These are phyloP conservation scores for Gallinago stenura DNA, from an alignment of 2,797 vertebrate species.

Conservation along the genomic window DNA sequence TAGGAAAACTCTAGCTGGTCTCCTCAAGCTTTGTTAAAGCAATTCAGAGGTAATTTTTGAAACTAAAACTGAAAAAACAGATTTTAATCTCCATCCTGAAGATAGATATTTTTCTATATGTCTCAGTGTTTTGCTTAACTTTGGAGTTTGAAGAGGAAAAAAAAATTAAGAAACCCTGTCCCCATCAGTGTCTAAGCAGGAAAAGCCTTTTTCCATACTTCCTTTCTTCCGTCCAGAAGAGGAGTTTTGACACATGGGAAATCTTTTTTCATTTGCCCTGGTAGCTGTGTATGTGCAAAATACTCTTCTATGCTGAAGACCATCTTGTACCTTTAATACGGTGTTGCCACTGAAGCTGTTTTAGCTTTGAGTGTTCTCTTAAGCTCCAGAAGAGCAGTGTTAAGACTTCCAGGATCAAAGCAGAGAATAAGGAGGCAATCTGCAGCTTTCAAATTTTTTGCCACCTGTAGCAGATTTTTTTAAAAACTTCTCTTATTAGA, in stretches of 20 bases:
- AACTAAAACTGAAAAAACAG: background rate
- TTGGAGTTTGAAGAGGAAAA: background rate
- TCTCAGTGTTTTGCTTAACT: background rate
- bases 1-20: background rate
- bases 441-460: background rate
- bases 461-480: background rate
- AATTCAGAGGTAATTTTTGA: background rate
- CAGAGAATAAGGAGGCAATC: background rate
- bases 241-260: background rate
- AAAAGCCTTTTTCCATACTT: background rate
- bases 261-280: background rate
- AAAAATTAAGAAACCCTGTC: background rate
- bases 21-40: background rate
- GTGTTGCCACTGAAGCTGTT: background rate
- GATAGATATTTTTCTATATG: background rate
- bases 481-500: background rate
- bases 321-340: background rate
- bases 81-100: background rate
- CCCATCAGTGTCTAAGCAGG: background rate
- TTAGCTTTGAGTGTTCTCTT: background rate
- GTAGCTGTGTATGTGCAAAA: background rate
- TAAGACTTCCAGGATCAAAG: background rate
- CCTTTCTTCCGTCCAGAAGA: background rate
- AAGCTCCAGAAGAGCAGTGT: background rate
- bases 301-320: background rate